A percentile compares a stretch with the other conserved stretches of the same genome.
Evolutionary conservation across 1,140 invertebrate genomes (phyloP).

Genomic region (Notospermus geniculatus): DNA sequence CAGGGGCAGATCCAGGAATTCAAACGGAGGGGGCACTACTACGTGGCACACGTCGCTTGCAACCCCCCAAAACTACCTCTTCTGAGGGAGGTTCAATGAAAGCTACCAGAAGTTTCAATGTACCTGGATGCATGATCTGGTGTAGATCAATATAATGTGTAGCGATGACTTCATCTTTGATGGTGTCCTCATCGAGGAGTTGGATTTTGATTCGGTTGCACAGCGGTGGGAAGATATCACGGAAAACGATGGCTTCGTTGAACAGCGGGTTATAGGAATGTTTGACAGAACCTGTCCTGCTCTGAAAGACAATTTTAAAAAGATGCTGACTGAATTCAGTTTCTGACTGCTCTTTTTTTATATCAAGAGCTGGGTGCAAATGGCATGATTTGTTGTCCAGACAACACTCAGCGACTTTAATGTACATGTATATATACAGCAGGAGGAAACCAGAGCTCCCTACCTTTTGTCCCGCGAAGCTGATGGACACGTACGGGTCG

Average conservation of each 20-base stretch:
- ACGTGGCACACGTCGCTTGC: no score
- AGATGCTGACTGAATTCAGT: no score
- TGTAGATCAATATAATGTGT: constrained; percentile 54
- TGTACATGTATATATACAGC: no score
- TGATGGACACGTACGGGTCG: constrained; percentile 83
- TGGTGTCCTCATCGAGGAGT: constrained; percentile 49
- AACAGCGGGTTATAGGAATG: constrained; percentile 52
- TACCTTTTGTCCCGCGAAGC: constrained; percentile 82
- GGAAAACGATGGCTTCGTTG: constrained; percentile 55
- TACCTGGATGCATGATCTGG: constrained; percentile 53
- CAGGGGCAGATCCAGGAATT: no score
- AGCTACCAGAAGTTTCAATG: background rate
- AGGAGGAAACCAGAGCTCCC: constrained; percentile 50
- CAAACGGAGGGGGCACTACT: no score
- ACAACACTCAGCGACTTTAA: no score
- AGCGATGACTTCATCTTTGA: constrained; percentile 54
- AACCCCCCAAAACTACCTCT: no score
- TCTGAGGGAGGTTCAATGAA: no score
- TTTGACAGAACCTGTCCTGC: constrained; percentile 50
- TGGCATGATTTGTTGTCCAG: no score
- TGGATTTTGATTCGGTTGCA: constrained; percentile 51
- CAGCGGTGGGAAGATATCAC: constrained; percentile 56
- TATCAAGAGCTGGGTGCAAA: no score
- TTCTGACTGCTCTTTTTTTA: no score
- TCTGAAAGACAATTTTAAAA: constrained; percentile 29